These are phyloP conservation scores for Drosophila barbarae DNA, from an alignment of 2,888 invertebrate genomes.

Conservation along the genomic window DNA sequence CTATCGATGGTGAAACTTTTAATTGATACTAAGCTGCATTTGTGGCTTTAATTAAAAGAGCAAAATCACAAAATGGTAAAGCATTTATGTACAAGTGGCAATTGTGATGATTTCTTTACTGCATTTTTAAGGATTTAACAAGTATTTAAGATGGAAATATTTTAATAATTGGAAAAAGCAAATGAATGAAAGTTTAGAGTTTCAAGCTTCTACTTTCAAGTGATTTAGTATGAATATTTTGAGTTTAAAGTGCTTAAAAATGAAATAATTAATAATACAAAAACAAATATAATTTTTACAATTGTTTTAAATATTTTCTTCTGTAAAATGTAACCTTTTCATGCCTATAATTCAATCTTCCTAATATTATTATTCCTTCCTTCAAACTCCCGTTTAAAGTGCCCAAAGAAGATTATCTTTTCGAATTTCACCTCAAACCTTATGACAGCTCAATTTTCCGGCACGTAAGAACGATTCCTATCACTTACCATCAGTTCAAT, in stretches of 20 bases:
- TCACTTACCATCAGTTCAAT: conserved; percentile 23
- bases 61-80: background rate
- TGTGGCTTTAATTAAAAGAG: conserved; percentile 3
- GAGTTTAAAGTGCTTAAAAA: no score
- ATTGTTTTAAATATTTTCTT: background rate
- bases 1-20: background rate
- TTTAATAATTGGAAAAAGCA: background rate
- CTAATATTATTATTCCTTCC: background rate
- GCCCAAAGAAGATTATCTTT: background rate
- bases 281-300: no score
- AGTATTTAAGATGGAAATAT: background rate
- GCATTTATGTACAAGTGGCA: background rate
- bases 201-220: no score
- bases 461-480: conserved; percentile 17
- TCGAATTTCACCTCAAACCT: background rate
- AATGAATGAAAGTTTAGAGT: no score
- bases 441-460: conserved; percentile 1
- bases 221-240: no score
- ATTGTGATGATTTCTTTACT: background rate
- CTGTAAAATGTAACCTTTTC: no score
- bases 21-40: background rate
- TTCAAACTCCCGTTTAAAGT: background rate
- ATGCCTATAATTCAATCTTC: background rate
- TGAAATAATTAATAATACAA: no score
- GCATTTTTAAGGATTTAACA: background rate